Evolutionary conservation across 2,797 vertebrate species (phyloP).

Genomic region (Poecile montanus): DNA sequence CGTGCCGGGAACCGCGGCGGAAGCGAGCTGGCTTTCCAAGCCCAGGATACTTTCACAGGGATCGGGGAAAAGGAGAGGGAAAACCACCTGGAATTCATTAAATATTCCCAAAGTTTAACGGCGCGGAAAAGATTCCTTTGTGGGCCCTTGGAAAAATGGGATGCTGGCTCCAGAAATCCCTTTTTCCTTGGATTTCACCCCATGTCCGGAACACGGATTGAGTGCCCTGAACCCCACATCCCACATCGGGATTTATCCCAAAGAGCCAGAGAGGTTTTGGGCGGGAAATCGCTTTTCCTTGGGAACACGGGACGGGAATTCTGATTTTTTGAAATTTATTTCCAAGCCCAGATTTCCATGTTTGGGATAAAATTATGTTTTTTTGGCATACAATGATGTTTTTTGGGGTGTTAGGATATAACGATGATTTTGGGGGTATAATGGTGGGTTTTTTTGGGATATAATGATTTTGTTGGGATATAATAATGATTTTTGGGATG

Average conservation of each 20-base stretch:
- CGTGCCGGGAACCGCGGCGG: constrained; percentile 45
- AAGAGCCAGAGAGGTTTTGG: accelerated
- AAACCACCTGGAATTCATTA: constrained; percentile 74
- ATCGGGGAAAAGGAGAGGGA: not conserved
- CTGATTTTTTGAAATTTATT: accelerated
- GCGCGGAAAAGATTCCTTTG: constrained; percentile 66
- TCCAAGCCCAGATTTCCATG: accelerated
- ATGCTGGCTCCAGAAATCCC: not conserved
- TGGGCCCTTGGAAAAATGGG: constrained; percentile 30
- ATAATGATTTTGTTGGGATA: accelerated
- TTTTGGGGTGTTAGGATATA: not conserved
- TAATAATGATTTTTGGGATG: not conserved
- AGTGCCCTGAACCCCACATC: accelerated
- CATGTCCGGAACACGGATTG: accelerated
- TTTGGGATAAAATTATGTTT: not conserved
- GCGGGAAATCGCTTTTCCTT: accelerated
- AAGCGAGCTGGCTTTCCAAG: constrained; percentile 72
- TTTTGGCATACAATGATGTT: not conserved
- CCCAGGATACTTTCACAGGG: constrained; percentile 64
- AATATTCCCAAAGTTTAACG: constrained; percentile 72
- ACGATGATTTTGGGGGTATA: accelerated
- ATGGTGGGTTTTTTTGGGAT: not conserved
- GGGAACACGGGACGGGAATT: not conserved
- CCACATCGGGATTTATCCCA: accelerated
- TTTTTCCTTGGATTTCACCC: not conserved